A percentile compares a stretch with the other conserved stretches of the same genome.
Conservation (phyloP, 2,113 vertebrate species). For the Sturnira hondurensis region DNA sequence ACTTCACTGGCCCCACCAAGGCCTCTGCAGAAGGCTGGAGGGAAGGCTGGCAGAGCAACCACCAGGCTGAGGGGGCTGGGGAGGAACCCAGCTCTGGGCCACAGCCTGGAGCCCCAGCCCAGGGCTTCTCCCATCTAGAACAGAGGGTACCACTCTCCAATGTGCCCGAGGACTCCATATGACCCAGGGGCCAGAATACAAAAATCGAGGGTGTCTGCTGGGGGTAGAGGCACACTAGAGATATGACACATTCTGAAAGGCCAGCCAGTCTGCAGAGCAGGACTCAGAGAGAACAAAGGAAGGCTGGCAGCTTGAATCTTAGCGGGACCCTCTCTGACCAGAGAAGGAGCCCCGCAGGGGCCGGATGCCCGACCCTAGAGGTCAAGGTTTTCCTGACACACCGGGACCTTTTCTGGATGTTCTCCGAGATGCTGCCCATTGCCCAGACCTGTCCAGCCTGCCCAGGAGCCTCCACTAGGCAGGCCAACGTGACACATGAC, state of each 20-base stretch:
- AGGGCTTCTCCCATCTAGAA: not conserved
- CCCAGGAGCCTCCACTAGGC: not conserved
- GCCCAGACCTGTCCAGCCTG: not conserved
- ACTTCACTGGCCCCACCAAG: not conserved
- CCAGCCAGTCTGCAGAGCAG: not conserved
- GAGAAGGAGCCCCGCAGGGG: not conserved
- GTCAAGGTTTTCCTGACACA: not conserved
- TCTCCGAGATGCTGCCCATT: not conserved
- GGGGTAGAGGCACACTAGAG: not conserved
- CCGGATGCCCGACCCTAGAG: not conserved
- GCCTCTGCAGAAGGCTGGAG: not conserved
- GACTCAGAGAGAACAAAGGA: not conserved
- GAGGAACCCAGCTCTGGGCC: not conserved
- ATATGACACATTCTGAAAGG: not conserved
- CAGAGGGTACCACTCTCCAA: not conserved
- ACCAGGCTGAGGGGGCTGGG: fast-evolving
- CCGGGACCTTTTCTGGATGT: not conserved
- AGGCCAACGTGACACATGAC: fast-evolving
- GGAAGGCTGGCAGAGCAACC: not conserved
- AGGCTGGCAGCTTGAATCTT: not conserved
- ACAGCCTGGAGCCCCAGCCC: not conserved
- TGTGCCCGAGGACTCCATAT: not conserved
- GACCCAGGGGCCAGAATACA: not conserved
- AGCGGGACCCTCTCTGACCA: not conserved
- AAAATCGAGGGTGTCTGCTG: not conserved